Evolutionary conservation across 2,113 vertebrate species (phyloP), one percentile per base, ranked within the genome.

Genomic region (Acanthochromis polyacanthus): DNA sequence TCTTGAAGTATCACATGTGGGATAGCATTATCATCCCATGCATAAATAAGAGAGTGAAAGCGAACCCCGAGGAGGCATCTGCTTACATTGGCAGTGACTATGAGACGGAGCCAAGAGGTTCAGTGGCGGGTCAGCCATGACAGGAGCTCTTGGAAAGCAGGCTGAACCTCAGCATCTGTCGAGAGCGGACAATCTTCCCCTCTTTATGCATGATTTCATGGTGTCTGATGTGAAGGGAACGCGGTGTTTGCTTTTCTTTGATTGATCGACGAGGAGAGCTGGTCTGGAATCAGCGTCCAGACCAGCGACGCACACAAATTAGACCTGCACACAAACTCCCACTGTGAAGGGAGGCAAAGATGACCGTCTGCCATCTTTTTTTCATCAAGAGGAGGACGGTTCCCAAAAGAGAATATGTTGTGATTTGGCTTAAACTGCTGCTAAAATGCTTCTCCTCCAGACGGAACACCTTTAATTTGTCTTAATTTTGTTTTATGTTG

Each of bases 21-120:
- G 83, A 83, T 59, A 89, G 87, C 75, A 69, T 82, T 87, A 87
- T 91, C 88, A 82, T 67, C 82, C 80, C 83, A 65, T 76, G 84
- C 84, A 82, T 88, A 84, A 90, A 88, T 88, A 85, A 86, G 83
- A 81, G 70, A 25, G 51, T 50, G 72, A 84, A 84, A 80, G 80
- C 73, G 38, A 86, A 87, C 66, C 78, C 80, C 1, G 38, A 81
- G 65, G 81, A 86, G 88, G 86, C 79, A 81, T 89, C 90, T 92
- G 91, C 90, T 93, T 91, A 92, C 84, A 79, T 86, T 91, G 91
- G 91, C 91, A 86, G 75, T 14, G 71, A 3, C 45, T 62, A 3
- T 17, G 74, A 78, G 83, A 82, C 78, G 19, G 87, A 85, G 80
- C 19, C 15, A 53, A 75, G 81, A 62, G 89, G 91, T 93, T 93